These are phyloP conservation scores for Hyalella azteca DNA, from an alignment of 2,888 invertebrate genomes.

Conservation along the genomic window DNA sequence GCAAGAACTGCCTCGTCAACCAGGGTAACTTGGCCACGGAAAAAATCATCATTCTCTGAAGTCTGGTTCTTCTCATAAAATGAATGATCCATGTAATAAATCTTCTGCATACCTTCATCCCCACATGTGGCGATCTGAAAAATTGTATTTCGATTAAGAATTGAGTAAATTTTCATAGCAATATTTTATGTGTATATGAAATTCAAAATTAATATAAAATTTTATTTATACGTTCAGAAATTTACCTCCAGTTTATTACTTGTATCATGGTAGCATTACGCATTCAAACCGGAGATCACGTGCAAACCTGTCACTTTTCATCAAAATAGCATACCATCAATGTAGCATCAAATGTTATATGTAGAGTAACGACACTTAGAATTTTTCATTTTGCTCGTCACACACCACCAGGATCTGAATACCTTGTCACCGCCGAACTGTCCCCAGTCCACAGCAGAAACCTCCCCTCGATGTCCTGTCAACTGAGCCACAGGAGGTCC, in stretches of 20 bases:
- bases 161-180: neutral
- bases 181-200: neutral
- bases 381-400: no score
- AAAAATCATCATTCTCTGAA: no score
- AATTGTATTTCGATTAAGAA: neutral
- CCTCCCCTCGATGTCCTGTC: conserved; percentile 81
- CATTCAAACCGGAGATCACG: no score
- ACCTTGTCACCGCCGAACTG: conserved; percentile 59
- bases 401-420: no score
- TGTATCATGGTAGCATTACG: no score
- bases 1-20: neutral
- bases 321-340: no score
- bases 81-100: neutral
- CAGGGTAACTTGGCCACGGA: neutral
- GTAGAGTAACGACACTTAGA: no score
- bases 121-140: conserved; percentile 17
- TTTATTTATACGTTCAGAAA: no score
- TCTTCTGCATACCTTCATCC: conserved; percentile 1
- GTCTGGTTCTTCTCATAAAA: neutral
- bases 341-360: no score
- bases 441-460: conserved; percentile 86
- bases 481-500: conserved; percentile 73
- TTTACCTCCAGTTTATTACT: no score
- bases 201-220: neutral
- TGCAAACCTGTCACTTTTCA: no score